Conservation (phyloP, 1,140 invertebrate genomes). For the Hestina assimilis region DNA sequence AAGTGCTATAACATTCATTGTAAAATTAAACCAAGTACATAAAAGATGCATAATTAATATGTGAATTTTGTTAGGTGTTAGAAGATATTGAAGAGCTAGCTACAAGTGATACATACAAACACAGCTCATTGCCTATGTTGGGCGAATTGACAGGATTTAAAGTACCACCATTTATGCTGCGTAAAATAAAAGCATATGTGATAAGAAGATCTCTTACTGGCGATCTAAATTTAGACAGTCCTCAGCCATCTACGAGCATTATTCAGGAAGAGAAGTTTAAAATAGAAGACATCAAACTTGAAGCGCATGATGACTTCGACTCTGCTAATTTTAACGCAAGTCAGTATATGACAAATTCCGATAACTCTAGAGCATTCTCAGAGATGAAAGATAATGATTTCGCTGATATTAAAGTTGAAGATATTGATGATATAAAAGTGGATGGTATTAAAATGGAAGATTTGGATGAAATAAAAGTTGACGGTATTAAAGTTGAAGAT, state of each 20-base stretch:
- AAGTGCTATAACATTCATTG: too few relatives aligned
- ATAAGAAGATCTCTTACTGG: conserved; percentile 58
- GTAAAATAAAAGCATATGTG: conserved; percentile 83
- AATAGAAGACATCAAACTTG: conserved; percentile 61
- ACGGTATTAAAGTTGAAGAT: conserved; percentile 62
- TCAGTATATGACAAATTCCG: conserved; percentile 56
- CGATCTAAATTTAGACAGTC: conserved; percentile 57
- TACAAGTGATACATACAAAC: conserved; percentile 85
- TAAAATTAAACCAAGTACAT: conserved; percentile 1
- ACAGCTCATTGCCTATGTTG: conserved; percentile 82
- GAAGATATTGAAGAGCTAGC: conserved; percentile 89
- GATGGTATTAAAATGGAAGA: conserved; percentile 67
- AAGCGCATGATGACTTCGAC: conserved; percentile 56
- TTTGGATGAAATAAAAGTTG: conserved; percentile 61
- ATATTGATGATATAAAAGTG: conserved; percentile 69
- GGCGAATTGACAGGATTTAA: conserved; percentile 85
- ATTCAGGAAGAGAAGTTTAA: conserved; percentile 57
- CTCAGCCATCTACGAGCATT: conserved; percentile 58
- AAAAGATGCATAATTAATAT: neutral
- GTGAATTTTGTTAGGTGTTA: conserved; percentile 76
- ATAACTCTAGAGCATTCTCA: conserved; percentile 56
- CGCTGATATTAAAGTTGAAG: conserved; percentile 70
- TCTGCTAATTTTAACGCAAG: conserved; percentile 60
- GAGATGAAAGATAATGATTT: conserved; percentile 66
- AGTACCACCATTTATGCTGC: conserved; percentile 85